Base-by-base conservation (phyloP, 2,888 invertebrate species). In the Eristalis arbustorum region DNA sequence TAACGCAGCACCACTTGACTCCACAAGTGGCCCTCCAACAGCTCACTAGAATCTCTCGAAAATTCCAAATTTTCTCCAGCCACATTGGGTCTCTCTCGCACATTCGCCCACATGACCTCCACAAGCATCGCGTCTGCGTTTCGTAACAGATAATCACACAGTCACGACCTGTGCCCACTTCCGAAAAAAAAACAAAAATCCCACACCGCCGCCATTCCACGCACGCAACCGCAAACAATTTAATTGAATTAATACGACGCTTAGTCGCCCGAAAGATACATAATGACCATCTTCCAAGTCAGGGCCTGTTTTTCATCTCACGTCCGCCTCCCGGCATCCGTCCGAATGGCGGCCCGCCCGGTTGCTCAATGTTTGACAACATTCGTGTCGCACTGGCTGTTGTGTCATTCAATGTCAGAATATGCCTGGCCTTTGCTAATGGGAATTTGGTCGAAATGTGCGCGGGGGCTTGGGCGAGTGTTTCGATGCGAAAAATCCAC, bases 201-300 rank as follows among this genome's bases (percentile, higher is more conserved):
- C n/a, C 49, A 37, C 49, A 49, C 18, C 6, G 18, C 42, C n/a
- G 4, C 28, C 62, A 63, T 56, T 8, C 71, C 25, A 25, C 28
- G 49, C 63, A 73, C 63, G 73, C 63, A 64, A 73, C 34, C 73
- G 37, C 56, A 64, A 73, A 73, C 64, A 25, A 37, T 73, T 25
- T 73, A 73, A 73, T 64, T 73, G 73, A 73, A 73, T 73, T 64
- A 64, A 73, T 73, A 63, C 14, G 37, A 49, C 63, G 56, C 56
- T 57, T 73, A 34, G 31, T 63, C 25, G 49, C 31, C n/a, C 8
- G 49, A 11, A 63, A 73, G 73, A 63, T 73, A 73, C 73, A 37
- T 56, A 64, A 56, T 73, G 34, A 57, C 34, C 63, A 56, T 72
- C 62, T 72, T 63, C 22, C 14, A 59, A 69, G 23, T 8, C 57